These are phyloP conservation scores for Clarias batrachus DNA, from an alignment of 2,113 vertebrate genomes.

Conservation along the genomic window DNA sequence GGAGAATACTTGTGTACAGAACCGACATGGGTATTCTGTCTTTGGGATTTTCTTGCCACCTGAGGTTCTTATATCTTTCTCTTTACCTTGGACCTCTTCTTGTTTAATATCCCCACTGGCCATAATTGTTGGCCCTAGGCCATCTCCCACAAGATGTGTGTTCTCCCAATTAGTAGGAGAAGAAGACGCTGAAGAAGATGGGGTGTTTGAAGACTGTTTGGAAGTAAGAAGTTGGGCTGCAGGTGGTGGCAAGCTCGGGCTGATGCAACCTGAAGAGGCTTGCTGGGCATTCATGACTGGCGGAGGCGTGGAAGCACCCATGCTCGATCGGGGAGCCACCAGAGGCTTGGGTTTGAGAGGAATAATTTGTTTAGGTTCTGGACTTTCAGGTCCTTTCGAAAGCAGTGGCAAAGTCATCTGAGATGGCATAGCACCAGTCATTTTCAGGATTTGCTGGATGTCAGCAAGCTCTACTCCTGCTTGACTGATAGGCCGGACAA, in stretches of 20 bases:
- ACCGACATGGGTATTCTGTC: slow-evolving; percentile 87
- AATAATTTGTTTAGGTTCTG: slow-evolving; percentile 84
- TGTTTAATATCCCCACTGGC: slow-evolving; percentile 73
- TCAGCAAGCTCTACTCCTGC: slow-evolving; percentile 85
- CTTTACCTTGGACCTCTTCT: slow-evolving; percentile 80
- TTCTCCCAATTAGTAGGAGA: slow-evolving; percentile 65
- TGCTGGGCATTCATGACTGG: slow-evolving; percentile 89
- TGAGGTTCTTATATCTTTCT: slow-evolving; percentile 53
- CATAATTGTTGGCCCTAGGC: slow-evolving; percentile 42
- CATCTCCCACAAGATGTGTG: slow-evolving; percentile 79
- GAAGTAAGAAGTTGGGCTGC: slow-evolving; percentile 77
- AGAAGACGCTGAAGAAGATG: slow-evolving; percentile 65
- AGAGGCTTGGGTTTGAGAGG: slow-evolving; percentile 92
- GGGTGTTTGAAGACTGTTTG: slow-evolving; percentile 69
- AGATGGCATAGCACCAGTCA: slow-evolving; percentile 82
- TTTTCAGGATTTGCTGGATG: slow-evolving; percentile 95
- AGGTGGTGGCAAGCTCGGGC: slow-evolving; percentile 86
- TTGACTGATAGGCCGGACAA: slow-evolving; percentile 80
- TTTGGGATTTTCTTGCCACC: slow-evolving; percentile 75
- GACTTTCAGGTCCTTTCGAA: slow-evolving; percentile 80
- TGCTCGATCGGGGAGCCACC: slow-evolving; percentile 83
- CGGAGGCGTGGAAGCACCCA: slow-evolving; percentile 85
- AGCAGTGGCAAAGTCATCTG: slow-evolving; percentile 86
- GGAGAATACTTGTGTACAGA: slow-evolving; percentile 90
- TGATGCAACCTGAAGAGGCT: slow-evolving; percentile 89